Conservation (phyloP, 2,888 invertebrate genomes). For the Clitarchus hookeri region DNA sequence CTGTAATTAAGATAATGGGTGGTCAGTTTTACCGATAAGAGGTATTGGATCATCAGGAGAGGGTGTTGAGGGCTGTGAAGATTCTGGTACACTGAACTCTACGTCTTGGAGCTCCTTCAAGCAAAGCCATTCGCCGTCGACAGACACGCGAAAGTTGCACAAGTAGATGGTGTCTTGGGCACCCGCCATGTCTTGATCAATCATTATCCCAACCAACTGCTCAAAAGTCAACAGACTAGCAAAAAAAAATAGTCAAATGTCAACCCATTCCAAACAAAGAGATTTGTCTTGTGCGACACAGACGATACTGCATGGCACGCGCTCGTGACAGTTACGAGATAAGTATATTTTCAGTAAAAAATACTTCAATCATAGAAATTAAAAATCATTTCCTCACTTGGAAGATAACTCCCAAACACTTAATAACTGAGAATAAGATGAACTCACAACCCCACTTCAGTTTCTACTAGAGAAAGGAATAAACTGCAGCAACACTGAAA, state of each 20-base stretch:
- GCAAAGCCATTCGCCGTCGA: constrained; percentile 97
- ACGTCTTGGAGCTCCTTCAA: constrained; percentile 92
- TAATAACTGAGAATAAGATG: not conserved
- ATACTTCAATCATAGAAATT: not conserved
- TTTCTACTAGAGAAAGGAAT: no score
- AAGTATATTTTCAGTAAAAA: not conserved
- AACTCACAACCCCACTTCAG: not conserved
- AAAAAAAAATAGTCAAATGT: not conserved
- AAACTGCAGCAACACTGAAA: not conserved
- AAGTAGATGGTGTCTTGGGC: constrained; percentile 96
- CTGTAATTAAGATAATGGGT: not conserved
- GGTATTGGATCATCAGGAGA: constrained; percentile 64
- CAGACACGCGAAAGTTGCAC: constrained; percentile 96
- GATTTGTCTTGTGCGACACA: not conserved
- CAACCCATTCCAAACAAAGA: not conserved
- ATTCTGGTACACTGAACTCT: constrained; percentile 74
- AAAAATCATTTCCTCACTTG: not conserved
- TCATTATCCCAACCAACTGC: constrained; percentile 34
- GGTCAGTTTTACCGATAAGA: constrained; percentile 44
- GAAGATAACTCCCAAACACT: not conserved
- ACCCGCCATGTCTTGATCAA: constrained; percentile 71
- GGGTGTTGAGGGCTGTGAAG: constrained; percentile 67
- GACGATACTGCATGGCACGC: not conserved
- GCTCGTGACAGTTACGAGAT: not conserved
- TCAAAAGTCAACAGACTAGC: not conserved